Evolutionary conservation across 2,888 invertebrate species (phyloP).

Genomic region (Parnassius apollo): DNA sequence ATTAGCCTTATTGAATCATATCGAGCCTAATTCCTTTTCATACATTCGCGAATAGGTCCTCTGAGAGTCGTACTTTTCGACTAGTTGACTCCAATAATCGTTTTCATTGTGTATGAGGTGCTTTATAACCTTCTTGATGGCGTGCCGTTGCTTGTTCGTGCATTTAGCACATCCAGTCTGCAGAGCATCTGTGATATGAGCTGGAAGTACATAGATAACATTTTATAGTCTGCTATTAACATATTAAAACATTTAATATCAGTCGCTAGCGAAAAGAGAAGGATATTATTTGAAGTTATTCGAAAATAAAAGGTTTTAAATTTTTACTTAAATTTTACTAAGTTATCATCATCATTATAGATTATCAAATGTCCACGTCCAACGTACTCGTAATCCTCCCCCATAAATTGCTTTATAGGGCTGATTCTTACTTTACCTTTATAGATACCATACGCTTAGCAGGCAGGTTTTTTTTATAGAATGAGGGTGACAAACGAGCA

Average conservation of each 20-base stretch:
- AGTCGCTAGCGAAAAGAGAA: neutral
- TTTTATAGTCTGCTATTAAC: constrained; percentile 9
- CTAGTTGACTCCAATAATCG: constrained; percentile 51
- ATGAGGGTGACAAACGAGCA: too few species aligned
- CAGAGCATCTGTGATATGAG: constrained; percentile 48
- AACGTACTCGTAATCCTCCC: too few species aligned
- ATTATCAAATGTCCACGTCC: too few species aligned
- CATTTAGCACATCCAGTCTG: constrained; percentile 49
- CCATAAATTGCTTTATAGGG: too few species aligned
- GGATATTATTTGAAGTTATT: too few species aligned
- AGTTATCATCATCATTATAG: too few species aligned
- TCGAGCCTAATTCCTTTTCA: constrained; percentile 36
- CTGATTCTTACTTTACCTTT: too few species aligned
- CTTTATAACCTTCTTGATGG: constrained; percentile 37
- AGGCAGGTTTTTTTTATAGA: too few species aligned
- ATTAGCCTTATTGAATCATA: constrained; percentile 12
- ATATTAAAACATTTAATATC: constrained; percentile 8
- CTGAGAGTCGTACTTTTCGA: constrained; percentile 55
- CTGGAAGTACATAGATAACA: constrained; percentile 33
- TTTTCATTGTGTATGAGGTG: constrained; percentile 44
- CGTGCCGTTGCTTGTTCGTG: constrained; percentile 38
- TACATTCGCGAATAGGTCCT: constrained; percentile 48
- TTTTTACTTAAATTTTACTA: too few species aligned
- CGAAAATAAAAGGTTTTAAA: too few species aligned
- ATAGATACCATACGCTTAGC: neutral